Conservation (phyloP, 1,140 invertebrate species). For the Macrobrachium rosenbergii region DNA sequence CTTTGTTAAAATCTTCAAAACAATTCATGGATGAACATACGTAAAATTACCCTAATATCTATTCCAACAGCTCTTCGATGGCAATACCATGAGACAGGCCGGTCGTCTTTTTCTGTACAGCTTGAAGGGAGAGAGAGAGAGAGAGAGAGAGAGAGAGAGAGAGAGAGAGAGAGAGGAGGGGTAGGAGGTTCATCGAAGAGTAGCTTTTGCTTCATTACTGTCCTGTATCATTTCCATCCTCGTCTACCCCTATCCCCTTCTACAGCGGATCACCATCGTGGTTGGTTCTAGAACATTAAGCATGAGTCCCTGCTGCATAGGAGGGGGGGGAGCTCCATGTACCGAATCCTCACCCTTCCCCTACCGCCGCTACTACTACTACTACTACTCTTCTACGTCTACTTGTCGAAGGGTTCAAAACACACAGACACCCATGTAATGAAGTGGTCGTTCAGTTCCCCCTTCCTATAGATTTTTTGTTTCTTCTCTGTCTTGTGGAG, state of each 20-base stretch:
- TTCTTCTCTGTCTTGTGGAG: no score
- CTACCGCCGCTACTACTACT: no score
- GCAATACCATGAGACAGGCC: background rate
- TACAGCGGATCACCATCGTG: slow-evolving; percentile 29
- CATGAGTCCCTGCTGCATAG: slow-evolving; percentile 21
- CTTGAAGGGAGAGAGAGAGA: slow-evolving; percentile 18
- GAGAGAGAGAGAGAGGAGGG: slow-evolving; percentile 32
- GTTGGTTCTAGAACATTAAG: slow-evolving; percentile 47
- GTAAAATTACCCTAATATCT: no score
- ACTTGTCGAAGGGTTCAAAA: no score
- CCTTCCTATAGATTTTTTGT: no score
- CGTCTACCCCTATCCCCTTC: background rate
- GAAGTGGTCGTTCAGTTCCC: no score
- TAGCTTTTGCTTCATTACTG: slow-evolving; percentile 7
- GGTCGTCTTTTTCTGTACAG: background rate
- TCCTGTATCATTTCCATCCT: no score
- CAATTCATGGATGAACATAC: no score
- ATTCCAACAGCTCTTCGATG: background rate
- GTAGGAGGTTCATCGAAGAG: slow-evolving; percentile 3
- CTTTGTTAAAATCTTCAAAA: no score
- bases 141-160: slow-evolving; percentile 18
- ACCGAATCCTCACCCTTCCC: no score
- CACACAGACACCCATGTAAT: no score
- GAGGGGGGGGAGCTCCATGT: background rate
- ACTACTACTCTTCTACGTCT: no score